Evolutionary conservation across 2,888 invertebrate species (phyloP), one percentile per base, ranked within the genome.

Genomic region (Spilarctia lutea): DNA sequence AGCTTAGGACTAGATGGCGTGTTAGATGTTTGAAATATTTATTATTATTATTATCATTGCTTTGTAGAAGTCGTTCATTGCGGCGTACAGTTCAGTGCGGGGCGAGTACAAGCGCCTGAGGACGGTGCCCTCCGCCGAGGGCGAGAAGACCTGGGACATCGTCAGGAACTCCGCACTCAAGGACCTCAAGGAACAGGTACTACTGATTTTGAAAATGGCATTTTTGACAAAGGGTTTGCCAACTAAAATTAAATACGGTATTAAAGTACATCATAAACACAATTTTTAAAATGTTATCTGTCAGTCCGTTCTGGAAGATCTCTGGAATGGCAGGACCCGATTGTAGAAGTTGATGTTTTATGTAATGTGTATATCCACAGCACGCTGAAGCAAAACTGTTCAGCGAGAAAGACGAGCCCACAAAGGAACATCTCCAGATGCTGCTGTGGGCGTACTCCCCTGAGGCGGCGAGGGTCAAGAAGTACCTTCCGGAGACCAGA

Each of bases 371-470:
- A 35, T 88, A 88, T 96, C 27, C 30, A 27, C 96, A 97, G 91
- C 95, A 96, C n/a, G 96, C 96, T 24, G 96, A 96, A 66, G 95
- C 95, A 0, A 96, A 97, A 84, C 91, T 97, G 1, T 97, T 97
- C 90, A 96, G 96, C 45, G 96, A 96, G 1, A 96, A 97, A 76
- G 97, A 97, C 52, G 96, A 97, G 68, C 98, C 98, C 0, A 97
- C 97, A 0, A 94, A 96, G 65, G 96, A 97, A 74, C 98, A 98
- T 84, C 85, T 97, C 76, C 94, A 97, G 83, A 92, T 98, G 86
- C 96, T 98, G 67, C 94, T 98, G 74, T 98, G 98, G 97, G 98
- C 97, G 0, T 98, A 97, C 86, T 98, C 97, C 68, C 97, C 97
- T 0, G 97, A 98, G 79, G 96, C 96, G 0, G 96, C 96, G 45